phyloP scores from a whole-genome alignment of 2,797 vertebrate genomes.

The Chaetophractus vellerosus region DNA sequence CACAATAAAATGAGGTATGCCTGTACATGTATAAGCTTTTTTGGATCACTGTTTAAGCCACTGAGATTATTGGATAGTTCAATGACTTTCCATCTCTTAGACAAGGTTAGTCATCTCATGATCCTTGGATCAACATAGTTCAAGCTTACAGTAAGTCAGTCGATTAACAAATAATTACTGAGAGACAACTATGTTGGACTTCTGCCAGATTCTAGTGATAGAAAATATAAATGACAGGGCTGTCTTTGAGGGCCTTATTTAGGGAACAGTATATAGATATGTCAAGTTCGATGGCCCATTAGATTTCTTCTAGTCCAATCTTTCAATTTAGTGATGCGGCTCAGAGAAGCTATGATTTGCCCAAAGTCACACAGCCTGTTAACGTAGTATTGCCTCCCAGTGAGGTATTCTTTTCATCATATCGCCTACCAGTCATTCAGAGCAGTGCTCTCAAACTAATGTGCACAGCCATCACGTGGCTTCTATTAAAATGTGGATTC shows the following conservation, averaged over 20 bases:
- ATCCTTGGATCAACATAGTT: not conserved
- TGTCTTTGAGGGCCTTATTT: not conserved
- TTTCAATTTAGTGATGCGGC: not conserved
- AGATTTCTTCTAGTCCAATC: not conserved
- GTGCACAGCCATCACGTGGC: not conserved
- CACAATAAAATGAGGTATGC: no score
- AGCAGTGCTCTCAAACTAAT: not conserved
- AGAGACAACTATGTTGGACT: not conserved
- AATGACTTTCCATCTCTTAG: not conserved
- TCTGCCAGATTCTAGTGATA: not conserved
- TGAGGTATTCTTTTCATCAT: not conserved
- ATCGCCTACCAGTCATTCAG: no score
- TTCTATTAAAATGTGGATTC: not conserved
- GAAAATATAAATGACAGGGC: not conserved
- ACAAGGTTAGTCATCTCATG: not conserved
- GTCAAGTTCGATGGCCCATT: not conserved
- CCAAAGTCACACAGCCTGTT: no score
- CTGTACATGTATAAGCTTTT: not conserved
- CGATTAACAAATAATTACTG: not conserved
- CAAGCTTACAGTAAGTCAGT: not conserved
- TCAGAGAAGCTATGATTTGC: not conserved
- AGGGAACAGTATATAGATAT: not conserved
- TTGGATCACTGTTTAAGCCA: not conserved
- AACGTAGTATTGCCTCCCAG: not conserved
- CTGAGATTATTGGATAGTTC: not conserved